phyloP scores from a whole-genome alignment of 1,140 invertebrate genomes.

The Metopolophium dirhodum region DNA sequence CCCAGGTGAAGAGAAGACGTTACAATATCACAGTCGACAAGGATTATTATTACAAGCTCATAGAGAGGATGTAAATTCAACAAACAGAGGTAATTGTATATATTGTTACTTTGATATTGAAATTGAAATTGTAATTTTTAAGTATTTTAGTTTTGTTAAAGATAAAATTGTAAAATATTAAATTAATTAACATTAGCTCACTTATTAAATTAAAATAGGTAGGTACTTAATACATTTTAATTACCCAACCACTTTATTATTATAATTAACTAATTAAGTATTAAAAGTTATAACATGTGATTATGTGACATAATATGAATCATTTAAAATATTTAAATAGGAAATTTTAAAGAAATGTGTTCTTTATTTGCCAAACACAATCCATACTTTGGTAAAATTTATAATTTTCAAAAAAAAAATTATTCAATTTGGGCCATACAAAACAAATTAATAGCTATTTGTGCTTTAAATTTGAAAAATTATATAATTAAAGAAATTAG shows the following conservation, averaged over 20 bases:
- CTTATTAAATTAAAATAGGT: too few relatives aligned
- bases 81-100: neutral
- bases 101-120: neutral
- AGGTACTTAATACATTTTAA: too few relatives aligned
- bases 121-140: too few relatives aligned
- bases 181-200: too few relatives aligned
- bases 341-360: conserved; percentile 6
- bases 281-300: too few relatives aligned
- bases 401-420: neutral
- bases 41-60: neutral
- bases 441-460: neutral
- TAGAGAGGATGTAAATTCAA: neutral
- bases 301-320: neutral
- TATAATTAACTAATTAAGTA: too few relatives aligned
- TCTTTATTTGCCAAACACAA: neutral
- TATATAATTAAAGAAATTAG: neutral
- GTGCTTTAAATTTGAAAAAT: neutral
- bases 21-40: neutral
- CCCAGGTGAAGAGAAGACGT: too few relatives aligned
- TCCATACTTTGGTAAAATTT: neutral
- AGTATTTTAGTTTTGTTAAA: too few relatives aligned
- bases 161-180: too few relatives aligned
- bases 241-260: too few relatives aligned
- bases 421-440: neutral
- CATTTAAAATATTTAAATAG: neutral